Percentiles rank a stretch among this genome's conserved stretches.
Evolutionary conservation across 2,113 vertebrate species (phyloP).

Genomic region (Catharus minimus): DNA sequence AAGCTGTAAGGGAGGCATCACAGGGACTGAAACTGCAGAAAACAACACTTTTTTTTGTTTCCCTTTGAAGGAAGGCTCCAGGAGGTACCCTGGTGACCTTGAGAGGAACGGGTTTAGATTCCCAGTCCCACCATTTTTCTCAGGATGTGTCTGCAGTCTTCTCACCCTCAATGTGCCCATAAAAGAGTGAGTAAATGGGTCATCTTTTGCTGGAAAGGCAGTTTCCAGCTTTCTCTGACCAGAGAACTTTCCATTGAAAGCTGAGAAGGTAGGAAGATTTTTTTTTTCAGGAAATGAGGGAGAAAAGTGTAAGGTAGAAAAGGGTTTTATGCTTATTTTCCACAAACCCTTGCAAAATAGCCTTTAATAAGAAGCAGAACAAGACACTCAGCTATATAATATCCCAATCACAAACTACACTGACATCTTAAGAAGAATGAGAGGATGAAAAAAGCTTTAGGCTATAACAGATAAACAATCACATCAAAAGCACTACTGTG

Average conservation of each 20-base stretch:
- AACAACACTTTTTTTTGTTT: not conserved
- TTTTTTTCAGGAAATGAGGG: not conserved
- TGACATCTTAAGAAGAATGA: not conserved
- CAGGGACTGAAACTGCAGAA: not conserved
- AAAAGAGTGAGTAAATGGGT: not conserved
- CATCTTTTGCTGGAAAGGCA: not conserved
- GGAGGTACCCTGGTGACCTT: not conserved
- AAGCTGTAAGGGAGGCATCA: not conserved
- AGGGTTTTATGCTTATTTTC: not conserved
- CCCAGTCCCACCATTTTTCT: not conserved
- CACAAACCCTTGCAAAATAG: constrained; percentile 40
- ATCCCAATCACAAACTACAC: constrained; percentile 17
- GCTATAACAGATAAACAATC: constrained; percentile 15
- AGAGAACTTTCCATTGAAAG: not conserved
- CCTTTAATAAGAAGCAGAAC: constrained; percentile 11
- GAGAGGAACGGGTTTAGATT: not conserved
- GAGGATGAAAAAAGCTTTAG: not conserved
- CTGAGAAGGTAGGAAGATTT: not conserved
- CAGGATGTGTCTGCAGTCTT: not conserved
- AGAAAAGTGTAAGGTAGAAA: not conserved
- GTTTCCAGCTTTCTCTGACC: not conserved
- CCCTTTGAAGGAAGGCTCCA: not conserved
- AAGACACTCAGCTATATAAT: constrained; percentile 12
- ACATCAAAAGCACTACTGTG: constrained; percentile 8
- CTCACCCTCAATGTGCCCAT: not conserved